These are phyloP conservation scores for Mastigias papua DNA, from an alignment of 30 jellyfish, hydroid and myxozoan genomes.

Conservation along the genomic window DNA sequence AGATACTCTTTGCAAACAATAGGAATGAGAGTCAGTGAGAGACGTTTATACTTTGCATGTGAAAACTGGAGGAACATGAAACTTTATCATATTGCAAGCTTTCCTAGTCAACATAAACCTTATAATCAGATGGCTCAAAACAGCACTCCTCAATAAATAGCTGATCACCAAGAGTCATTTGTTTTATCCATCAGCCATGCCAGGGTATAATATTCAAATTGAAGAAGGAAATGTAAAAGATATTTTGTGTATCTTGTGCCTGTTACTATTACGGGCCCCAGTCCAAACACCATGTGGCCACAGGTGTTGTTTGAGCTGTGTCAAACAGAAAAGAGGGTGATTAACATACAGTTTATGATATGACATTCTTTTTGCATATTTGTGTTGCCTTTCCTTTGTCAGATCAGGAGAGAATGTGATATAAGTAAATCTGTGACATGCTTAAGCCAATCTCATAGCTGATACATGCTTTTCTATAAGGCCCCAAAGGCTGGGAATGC, in stretches of 20 bases:
- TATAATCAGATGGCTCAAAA: too few relatives aligned
- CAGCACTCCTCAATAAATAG: too few relatives aligned
- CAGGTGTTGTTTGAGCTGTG: constrained; percentile 68
- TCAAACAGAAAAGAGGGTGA: constrained; percentile 50
- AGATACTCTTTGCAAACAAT: neutral
- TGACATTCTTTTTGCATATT: too few relatives aligned
- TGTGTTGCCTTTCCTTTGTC: too few relatives aligned
- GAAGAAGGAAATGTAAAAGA: constrained; percentile 22
- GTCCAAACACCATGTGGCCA: constrained; percentile 71
- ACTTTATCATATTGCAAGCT: neutral
- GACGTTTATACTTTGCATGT: neutral
- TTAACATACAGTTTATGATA: neutral
- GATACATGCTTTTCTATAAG: too few relatives aligned
- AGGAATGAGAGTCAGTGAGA: neutral
- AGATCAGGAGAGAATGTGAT: too few relatives aligned
- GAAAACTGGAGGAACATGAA: constrained; percentile 17
- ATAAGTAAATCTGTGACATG: too few relatives aligned
- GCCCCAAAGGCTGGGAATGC: too few relatives aligned
- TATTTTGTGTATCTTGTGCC: constrained; percentile 35
- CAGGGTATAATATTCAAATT: constrained; percentile 20
- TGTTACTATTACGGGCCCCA: constrained; percentile 36
- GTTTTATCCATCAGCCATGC: constrained; percentile 26
- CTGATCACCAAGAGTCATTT: too few relatives aligned
- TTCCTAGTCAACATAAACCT: too few relatives aligned
- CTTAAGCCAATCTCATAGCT: too few relatives aligned